phyloP scores from a whole-genome alignment of 2,113 vertebrate species.

The Daubentonia madagascariensis region DNA sequence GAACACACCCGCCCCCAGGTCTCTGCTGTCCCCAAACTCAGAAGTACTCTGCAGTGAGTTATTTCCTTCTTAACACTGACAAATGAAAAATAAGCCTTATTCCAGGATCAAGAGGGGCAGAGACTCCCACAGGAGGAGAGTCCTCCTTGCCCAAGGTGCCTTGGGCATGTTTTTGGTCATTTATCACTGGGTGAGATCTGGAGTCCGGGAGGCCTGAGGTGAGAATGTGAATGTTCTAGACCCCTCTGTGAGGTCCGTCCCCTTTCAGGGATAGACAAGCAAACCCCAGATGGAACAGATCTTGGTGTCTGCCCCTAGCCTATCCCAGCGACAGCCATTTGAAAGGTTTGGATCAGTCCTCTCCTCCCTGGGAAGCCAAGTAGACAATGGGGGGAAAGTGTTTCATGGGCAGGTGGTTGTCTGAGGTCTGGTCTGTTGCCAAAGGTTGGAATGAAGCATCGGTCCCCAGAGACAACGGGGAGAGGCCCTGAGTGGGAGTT shows the following conservation, averaged over 20 bases:
- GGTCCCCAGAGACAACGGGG: fast-evolving
- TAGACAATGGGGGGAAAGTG: not conserved
- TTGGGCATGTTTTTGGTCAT: not conserved
- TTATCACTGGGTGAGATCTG: too few species aligned
- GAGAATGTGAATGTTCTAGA: not conserved
- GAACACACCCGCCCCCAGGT: too few species aligned
- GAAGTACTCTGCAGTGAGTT: not conserved
- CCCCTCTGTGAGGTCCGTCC: not conserved
- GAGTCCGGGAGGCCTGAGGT: not conserved
- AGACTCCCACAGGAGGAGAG: not conserved
- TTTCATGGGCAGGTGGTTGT: not conserved
- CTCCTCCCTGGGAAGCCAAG: not conserved
- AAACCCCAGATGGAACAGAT: not conserved
- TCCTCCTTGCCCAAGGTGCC: not conserved
- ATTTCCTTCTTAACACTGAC: not conserved
- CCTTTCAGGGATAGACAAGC: not conserved
- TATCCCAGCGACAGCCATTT: not conserved
- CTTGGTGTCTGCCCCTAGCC: not conserved
- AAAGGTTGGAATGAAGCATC: not conserved
- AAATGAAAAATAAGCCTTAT: not conserved
- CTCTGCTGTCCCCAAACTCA: not conserved
- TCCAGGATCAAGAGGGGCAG: not conserved
- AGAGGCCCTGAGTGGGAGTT: too few species aligned
- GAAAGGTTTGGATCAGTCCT: not conserved
- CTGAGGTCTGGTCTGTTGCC: not conserved